phyloP scores from a whole-genome alignment of 2,888 invertebrate species.

The Prostheceraeus crozeri region DNA sequence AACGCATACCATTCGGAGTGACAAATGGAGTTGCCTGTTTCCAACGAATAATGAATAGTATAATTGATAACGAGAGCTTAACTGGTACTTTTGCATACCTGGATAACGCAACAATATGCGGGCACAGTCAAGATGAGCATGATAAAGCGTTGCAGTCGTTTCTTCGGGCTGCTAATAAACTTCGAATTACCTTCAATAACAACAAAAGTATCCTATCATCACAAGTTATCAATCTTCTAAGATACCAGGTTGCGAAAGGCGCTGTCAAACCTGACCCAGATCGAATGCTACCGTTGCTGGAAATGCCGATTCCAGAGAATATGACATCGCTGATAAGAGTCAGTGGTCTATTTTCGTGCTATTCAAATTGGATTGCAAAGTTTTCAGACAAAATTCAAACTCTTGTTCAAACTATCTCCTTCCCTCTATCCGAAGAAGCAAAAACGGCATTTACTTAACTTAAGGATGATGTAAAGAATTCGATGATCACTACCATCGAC shows the following conservation, averaged over 20 bases:
- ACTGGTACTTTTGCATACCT: slow-evolving; percentile 30
- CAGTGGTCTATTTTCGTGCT: slow-evolving; percentile 13
- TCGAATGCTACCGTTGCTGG: neutral
- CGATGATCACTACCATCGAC: no score
- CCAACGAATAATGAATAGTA: slow-evolving; percentile 5
- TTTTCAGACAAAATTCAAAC: slow-evolving; percentile 3
- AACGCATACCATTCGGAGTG: slow-evolving; percentile 14
- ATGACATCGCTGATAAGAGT: neutral
- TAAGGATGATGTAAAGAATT: neutral
- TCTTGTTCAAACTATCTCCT: slow-evolving; percentile 4
- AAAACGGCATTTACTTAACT: neutral
- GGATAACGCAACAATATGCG: neutral
- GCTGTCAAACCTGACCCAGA: slow-evolving; percentile 19
- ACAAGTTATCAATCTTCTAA: slow-evolving; percentile 11
- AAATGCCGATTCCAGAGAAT: slow-evolving; percentile 1
- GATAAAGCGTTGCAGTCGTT: slow-evolving; percentile 9
- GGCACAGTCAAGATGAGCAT: slow-evolving; percentile 5
- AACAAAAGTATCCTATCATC: neutral
- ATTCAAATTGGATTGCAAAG: slow-evolving; percentile 12
- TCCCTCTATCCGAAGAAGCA: neutral
- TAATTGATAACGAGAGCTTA: slow-evolving; percentile 19
- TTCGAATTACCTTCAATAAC: slow-evolving; percentile 22
- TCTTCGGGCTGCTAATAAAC: neutral
- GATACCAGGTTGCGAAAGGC: slow-evolving; percentile 15
- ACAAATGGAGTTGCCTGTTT: slow-evolving; percentile 17